Percentiles rank a stretch among this genome's conserved stretches.
Evolutionary conservation across 2,113 vertebrate genomes (phyloP).

Genomic region (Blennius ocellaris): DNA sequence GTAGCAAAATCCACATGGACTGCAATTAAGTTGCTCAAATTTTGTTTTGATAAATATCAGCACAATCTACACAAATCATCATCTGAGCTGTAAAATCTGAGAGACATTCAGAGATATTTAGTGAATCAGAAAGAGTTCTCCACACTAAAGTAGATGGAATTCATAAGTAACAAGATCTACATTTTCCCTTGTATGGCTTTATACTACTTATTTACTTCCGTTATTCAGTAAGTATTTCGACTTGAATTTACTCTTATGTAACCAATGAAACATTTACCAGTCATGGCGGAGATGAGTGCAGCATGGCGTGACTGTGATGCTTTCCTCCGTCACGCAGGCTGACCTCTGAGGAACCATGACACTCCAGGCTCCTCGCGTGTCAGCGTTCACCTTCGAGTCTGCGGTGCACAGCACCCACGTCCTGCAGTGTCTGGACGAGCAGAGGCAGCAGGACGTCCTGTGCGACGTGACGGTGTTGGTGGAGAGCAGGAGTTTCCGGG

Average conservation of each 20-base stretch:
- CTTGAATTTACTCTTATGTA: background rate
- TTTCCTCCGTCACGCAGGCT: constrained; percentile 47
- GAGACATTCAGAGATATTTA: too few relatives aligned
- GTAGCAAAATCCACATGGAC: too few relatives aligned
- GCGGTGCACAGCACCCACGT: constrained; percentile 82
- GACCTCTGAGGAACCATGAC: constrained; percentile 73
- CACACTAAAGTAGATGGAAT: too few relatives aligned
- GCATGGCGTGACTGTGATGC: background rate
- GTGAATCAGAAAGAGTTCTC: too few relatives aligned
- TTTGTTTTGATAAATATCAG: too few relatives aligned
- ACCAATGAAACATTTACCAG: background rate
- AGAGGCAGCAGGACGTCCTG: constrained; percentile 80
- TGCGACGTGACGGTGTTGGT: constrained; percentile 90
- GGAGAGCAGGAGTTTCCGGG: constrained; percentile 88
- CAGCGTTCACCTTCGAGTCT: constrained; percentile 85
- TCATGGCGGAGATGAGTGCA: background rate
- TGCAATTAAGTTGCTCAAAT: too few relatives aligned
- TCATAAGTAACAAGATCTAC: too few relatives aligned
- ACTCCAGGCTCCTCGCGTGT: constrained; percentile 71
- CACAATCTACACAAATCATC: too few relatives aligned
- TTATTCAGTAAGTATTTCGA: background rate
- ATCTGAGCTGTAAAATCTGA: too few relatives aligned
- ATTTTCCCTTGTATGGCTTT: background rate
- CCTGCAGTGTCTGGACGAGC: constrained; percentile 81
- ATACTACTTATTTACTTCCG: background rate